A percentile compares a stretch with the other conserved stretches of the same genome.
These are phyloP conservation scores for Strix occidentalis DNA, from an alignment of 2,797 vertebrate genomes.

Conservation along the genomic window DNA sequence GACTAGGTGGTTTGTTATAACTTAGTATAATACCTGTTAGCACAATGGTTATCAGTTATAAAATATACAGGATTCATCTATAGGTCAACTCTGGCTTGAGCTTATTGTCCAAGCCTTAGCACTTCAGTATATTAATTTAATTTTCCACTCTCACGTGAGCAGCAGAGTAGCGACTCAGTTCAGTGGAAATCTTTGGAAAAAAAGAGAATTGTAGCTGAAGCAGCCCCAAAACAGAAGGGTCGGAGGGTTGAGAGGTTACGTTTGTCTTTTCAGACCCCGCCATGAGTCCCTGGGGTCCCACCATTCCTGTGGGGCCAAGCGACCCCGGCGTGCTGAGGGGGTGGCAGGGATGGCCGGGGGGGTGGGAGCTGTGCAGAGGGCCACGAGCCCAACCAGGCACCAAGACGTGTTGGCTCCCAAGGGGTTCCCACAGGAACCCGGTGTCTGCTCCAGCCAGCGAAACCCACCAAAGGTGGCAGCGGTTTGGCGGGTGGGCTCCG, in stretches of 20 bases:
- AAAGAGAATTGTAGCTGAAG: neutral
- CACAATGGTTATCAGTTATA: no score
- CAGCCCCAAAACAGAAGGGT: neutral
- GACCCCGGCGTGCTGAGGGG: no score
- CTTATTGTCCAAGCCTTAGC: no score
- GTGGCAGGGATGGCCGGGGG: neutral
- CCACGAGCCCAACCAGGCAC: no score
- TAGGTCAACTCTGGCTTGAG: no score
- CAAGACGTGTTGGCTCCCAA: fast-evolving
- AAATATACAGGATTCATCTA: no score
- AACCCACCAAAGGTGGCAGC: fast-evolving
- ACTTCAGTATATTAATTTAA: neutral
- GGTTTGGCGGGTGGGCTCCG: neutral
- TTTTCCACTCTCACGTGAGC: neutral
- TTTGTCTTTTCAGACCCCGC: neutral
- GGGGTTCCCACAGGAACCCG: neutral
- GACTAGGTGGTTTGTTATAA: no score
- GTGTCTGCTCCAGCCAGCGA: no score
- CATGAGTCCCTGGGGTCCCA: neutral
- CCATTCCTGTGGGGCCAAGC: neutral
- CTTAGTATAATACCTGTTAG: no score
- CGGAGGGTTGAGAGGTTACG: fast-evolving
- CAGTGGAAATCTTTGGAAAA: neutral
- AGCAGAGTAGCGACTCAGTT: neutral
- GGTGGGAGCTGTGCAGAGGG: neutral